Conservation (phyloP, 2,797 vertebrate species). For the Gobionotothen gibberifrons region DNA sequence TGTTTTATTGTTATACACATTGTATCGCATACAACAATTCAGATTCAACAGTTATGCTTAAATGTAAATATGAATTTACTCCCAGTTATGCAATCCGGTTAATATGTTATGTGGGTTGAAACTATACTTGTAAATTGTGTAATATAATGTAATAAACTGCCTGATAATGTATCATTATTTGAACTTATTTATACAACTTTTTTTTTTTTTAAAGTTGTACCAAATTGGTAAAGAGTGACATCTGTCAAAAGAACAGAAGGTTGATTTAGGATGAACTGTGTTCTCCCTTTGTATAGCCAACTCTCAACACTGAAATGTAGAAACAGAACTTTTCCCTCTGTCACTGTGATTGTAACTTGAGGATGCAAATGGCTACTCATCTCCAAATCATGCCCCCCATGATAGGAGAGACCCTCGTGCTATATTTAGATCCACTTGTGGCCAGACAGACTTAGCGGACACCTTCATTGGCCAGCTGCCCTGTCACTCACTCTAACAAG, state of each 20-base stretch:
- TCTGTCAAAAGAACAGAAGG: neutral
- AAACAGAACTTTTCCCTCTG: constrained; percentile 24
- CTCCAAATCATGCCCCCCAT: constrained; percentile 71
- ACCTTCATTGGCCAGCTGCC: constrained; percentile 74
- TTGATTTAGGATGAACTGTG: neutral
- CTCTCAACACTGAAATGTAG: neutral
- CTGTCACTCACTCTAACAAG: constrained; percentile 74
- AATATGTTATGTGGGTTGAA: constrained; percentile 45
- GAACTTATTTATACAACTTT: constrained; percentile 8
- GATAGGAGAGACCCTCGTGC: constrained; percentile 80
- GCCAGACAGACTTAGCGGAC: constrained; percentile 63
- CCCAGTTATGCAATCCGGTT: constrained; percentile 54
- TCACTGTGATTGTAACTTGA: constrained; percentile 59
- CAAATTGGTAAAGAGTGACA: constrained; percentile 20
- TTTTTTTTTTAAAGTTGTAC: constrained; percentile 9
- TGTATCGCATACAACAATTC: constrained; percentile 18
- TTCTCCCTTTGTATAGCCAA: neutral
- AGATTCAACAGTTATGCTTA: constrained; percentile 15
- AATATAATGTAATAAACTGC: constrained; percentile 68
- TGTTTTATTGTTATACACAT: constrained; percentile 31
- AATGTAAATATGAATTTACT: constrained; percentile 44
- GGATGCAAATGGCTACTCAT: constrained; percentile 69
- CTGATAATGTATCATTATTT: constrained; percentile 39
- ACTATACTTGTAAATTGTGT: constrained; percentile 48
- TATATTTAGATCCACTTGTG: constrained; percentile 82